Evolutionary conservation across 2,888 invertebrate species (phyloP).

Genomic region (Odontomyia ornata): DNA sequence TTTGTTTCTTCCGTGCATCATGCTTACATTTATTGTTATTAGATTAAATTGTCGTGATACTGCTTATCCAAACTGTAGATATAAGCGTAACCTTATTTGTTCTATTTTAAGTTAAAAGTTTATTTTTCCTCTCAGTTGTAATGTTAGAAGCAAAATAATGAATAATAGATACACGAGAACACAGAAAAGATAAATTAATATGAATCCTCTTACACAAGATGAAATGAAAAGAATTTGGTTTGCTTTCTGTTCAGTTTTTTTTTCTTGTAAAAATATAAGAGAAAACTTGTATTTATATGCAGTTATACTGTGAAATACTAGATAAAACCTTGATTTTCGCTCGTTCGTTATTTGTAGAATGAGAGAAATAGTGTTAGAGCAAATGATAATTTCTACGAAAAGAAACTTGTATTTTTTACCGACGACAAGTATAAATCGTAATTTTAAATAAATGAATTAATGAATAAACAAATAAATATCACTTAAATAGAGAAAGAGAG

Average conservation of each 20-base stretch:
- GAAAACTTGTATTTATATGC: conserved; percentile 14
- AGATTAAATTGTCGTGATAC: conserved; percentile 30
- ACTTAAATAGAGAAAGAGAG: conserved; percentile 4
- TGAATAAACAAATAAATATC: conserved; percentile 11
- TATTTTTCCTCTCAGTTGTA: conserved; percentile 12
- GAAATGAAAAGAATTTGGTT: neutral
- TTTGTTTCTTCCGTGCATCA: neutral
- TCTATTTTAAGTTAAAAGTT: conserved; percentile 6
- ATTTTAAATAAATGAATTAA: conserved; percentile 18
- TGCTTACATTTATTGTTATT: conserved; percentile 21
- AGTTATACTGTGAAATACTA: conserved; percentile 21
- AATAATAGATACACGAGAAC: neutral
- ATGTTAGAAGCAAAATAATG: neutral
- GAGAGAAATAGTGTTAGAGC: conserved; percentile 15
- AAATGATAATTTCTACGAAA: conserved; percentile 23
- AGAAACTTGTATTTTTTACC: conserved; percentile 29
- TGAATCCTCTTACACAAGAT: neutral
- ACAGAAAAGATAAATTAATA: neutral
- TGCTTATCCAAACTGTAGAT: conserved; percentile 34
- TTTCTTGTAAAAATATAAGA: conserved; percentile 13
- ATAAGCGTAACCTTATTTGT: conserved; percentile 12
- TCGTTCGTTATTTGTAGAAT: conserved; percentile 4
- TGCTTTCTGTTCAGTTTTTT: neutral
- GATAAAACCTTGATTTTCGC: neutral
- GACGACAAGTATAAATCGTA: conserved; percentile 11